phyloP scores from a whole-genome alignment of 2,797 vertebrate species.

The Peromyscus nudipes region DNA sequence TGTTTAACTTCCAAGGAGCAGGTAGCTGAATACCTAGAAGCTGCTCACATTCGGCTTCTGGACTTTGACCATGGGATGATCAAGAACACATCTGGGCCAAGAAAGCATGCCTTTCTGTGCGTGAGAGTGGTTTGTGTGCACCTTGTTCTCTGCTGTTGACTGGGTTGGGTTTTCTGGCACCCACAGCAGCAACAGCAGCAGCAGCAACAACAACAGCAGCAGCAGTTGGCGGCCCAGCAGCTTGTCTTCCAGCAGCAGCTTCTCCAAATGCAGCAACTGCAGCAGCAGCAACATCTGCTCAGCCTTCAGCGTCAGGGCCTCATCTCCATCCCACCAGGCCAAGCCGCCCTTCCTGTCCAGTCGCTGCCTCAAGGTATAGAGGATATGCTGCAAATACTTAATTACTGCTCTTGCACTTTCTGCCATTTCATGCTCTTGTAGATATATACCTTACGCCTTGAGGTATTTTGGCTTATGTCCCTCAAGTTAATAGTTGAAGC shows the following conservation, averaged over 20 bases:
- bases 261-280: slow-evolving; percentile 99
- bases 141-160: slow-evolving; percentile 64
- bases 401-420: slow-evolving; percentile 46
- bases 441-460: neutral
- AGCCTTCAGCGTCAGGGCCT: slow-evolving; percentile 99
- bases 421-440: neutral
- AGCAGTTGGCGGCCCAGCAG: slow-evolving; percentile 99
- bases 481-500: slow-evolving; percentile 64
- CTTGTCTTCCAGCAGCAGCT: slow-evolving; percentile 99
- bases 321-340: slow-evolving; percentile 96
- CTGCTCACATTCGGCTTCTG: slow-evolving; percentile 50
- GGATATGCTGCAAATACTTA: neutral
- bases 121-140: neutral
- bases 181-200: slow-evolving; percentile 92
- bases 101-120: slow-evolving; percentile 57
- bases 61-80: slow-evolving; percentile 49
- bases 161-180: slow-evolving; percentile 75
- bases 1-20: slow-evolving; percentile 68
- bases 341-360: slow-evolving; percentile 97
- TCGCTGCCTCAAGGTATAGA: slow-evolving; percentile 95
- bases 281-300: slow-evolving; percentile 99
- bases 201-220: slow-evolving; percentile 93
- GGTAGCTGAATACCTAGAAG: slow-evolving; percentile 65
- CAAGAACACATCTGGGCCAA: slow-evolving; percentile 12
- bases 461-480: neutral